Evolutionary conservation across 2,113 vertebrate genomes (phyloP).

Genomic region (Phyllostomus hastatus): DNA sequence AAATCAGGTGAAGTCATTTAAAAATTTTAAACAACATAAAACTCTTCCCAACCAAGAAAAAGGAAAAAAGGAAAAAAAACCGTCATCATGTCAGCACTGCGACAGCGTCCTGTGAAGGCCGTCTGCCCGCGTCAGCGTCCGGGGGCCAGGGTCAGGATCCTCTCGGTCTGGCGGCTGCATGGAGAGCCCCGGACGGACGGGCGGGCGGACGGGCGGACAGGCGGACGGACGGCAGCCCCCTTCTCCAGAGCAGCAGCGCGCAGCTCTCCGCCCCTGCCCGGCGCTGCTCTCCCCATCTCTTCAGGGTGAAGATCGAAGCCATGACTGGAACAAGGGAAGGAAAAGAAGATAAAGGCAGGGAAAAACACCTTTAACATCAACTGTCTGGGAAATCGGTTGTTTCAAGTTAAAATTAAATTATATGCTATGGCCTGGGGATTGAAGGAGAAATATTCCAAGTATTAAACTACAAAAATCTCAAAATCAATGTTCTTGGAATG

Average conservation of each 20-base stretch:
- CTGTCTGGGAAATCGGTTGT: background rate
- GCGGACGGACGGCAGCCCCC: background rate
- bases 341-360: background rate
- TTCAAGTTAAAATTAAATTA: conserved; percentile 6
- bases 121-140: conserved; percentile 3
- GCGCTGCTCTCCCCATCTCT: conserved; percentile 41
- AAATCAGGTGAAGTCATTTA: conserved; percentile 67
- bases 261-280: conserved; percentile 37
- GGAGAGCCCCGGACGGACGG: conserved; percentile 42
- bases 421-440: background rate
- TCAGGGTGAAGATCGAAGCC: conserved; percentile 80
- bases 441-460: background rate
- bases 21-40: conserved; percentile 79
- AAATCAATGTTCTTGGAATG: conserved; percentile 1
- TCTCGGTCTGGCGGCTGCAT: conserved; percentile 48
- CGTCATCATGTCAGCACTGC: conserved; percentile 63
- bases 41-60: conserved; percentile 53
- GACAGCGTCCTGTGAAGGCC: conserved; percentile 62
- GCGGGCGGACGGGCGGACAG: background rate
- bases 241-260: conserved; percentile 17
- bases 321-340: conserved; percentile 77
- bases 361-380: background rate
- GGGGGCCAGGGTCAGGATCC: conserved; percentile 52
- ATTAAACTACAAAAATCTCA: background rate
- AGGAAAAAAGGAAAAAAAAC: conserved; percentile 43